Base-by-base conservation (phyloP, 2,888 invertebrate genomes). In the Lysandra bellargus region DNA sequence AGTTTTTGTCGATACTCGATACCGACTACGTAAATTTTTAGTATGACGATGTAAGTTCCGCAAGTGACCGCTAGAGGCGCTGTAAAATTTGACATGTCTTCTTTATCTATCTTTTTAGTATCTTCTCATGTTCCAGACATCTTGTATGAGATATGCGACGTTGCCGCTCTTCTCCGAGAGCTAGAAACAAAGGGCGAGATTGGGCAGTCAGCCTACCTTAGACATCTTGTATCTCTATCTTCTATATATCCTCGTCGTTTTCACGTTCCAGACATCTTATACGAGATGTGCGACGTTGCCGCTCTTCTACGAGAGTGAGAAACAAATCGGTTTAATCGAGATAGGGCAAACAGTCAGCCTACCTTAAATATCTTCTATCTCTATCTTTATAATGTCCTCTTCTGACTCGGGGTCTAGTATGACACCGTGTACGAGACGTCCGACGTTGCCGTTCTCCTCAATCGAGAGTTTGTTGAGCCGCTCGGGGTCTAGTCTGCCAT, bases 371-470 rank as follows among this genome's bases (percentile, higher is more conserved):
- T 61, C 61, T n/a, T 61, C 61, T 61, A 61, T 61, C 61, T 61
- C 61, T 61, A 61, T 61, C 23, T 23, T 23, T 7, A 61, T 61
- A 23, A n/a, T 23, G 30, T 33, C 4, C 6, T 30, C 64, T 9
- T 64, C 64, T 12, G 64, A 1, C 30, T 64, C 64, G 6, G 61
- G 23, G 6, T 61, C 57, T 6, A n/a, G 6, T 17, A n/a, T 60
- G n/a, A 60, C 60, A 40, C 6, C 40, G 40, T 40, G 40, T 40
- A 40, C 60, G 7, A 75, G 74, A 1, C 9, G 74, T 23, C 49
- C 74, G 44, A 75, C 23, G 74, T 75, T 75, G 44, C 44, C 44
- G 30, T 7, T 44, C 74, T 75, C 74, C 49, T 17, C 3, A 23
- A 23, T 4, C 9, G 74, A 23, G 44, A 75, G 74, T 6, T 44